phyloP scores from a whole-genome alignment of 64 coral and sea anemone species.

The Astreopora myriophthalma region DNA sequence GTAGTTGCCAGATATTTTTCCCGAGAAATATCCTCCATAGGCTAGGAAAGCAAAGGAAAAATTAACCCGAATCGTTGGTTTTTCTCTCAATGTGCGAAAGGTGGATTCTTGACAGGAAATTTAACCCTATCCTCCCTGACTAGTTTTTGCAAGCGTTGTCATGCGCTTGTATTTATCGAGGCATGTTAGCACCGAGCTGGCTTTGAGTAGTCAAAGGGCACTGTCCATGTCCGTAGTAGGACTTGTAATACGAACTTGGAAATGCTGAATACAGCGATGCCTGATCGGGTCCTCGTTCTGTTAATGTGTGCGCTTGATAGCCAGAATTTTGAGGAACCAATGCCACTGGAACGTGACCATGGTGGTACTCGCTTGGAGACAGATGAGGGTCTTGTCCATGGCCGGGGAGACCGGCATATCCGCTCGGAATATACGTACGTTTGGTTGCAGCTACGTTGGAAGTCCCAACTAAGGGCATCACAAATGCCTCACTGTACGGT shows the following conservation, averaged over 20 bases:
- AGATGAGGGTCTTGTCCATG: constrained; percentile 39
- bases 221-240: constrained; percentile 56
- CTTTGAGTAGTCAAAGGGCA: constrained; percentile 14
- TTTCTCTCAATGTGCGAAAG: not conserved
- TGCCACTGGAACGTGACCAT: constrained; percentile 66
- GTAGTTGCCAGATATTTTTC: not conserved
- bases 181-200: constrained; percentile 4
- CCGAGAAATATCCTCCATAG: not conserved
- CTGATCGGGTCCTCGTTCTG: constrained; percentile 22
- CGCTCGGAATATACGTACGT: constrained; percentile 74
- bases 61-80: not conserved
- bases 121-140: not conserved
- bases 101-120: not conserved
- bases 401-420: constrained; percentile 24
- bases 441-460: constrained; percentile 63
- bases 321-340: constrained; percentile 67
- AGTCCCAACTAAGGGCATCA: constrained; percentile 71
- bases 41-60: not conserved
- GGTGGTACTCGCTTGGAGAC: constrained; percentile 68
- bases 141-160: not conserved
- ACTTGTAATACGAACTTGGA: constrained; percentile 60
- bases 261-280: constrained; percentile 27
- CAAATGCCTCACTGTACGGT: constrained; percentile 79
- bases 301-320: constrained; percentile 51
- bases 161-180: not conserved